Evolutionary conservation across 1,140 invertebrate species (phyloP).

Genomic region (Phenacoccus solenopsis): DNA sequence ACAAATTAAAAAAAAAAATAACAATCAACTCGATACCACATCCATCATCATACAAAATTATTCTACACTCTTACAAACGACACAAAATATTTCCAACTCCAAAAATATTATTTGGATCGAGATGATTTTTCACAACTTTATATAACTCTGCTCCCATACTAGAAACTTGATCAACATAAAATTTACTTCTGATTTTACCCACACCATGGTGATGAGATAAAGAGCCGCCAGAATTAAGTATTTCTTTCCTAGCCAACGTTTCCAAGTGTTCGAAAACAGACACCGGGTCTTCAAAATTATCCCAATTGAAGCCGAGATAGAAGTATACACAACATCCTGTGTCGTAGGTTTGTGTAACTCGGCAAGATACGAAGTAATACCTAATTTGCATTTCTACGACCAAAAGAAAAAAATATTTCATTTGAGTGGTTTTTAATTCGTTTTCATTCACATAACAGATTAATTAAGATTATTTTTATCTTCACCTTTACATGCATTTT

Average conservation of each 20-base stretch:
- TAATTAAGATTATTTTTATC: background rate
- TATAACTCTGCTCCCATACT: constrained; percentile 58
- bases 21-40: too few relatives aligned
- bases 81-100: constrained; percentile 54
- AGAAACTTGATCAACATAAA: constrained; percentile 64
- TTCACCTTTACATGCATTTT: constrained; percentile 53
- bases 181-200: constrained; percentile 79
- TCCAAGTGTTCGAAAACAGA: constrained; percentile 73
- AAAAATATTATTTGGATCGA: constrained; percentile 93
- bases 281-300: constrained; percentile 54
- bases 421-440: background rate
- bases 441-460: background rate
- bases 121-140: constrained; percentile 62
- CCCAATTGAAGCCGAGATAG: constrained; percentile 87
- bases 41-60: too few relatives aligned
- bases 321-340: constrained; percentile 95
- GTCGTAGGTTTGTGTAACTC: constrained; percentile 95
- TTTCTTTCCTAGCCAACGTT: constrained; percentile 75
- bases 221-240: constrained; percentile 77
- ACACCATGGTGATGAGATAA: constrained; percentile 95
- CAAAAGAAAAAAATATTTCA: constrained; percentile 20
- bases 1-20: too few relatives aligned
- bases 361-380: constrained; percentile 56
- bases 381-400: constrained; percentile 42
- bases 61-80: background rate